Percentiles rank a stretch among this genome's conserved stretches.
phyloP scores from a whole-genome alignment of 2,888 invertebrate species.

The Panopea generosa region DNA sequence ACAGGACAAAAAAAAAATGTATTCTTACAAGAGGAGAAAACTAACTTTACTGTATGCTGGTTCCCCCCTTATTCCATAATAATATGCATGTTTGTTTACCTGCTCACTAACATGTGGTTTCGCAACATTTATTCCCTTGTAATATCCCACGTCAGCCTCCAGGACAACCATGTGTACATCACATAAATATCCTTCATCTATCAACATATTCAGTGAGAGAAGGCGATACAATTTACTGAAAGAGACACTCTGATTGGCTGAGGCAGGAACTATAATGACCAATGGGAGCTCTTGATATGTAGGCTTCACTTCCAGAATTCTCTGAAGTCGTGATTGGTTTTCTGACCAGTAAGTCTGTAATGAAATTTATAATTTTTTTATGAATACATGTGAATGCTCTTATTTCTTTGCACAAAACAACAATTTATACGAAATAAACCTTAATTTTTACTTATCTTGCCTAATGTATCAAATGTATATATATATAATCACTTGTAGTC shows the following conservation, averaged over 20 bases:
- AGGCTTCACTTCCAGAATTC: conserved; percentile 70
- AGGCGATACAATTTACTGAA: conserved; percentile 22
- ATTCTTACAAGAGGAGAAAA: too few relatives aligned
- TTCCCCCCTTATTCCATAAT: too few relatives aligned
- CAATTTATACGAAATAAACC: too few relatives aligned
- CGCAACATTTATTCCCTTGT: conserved; percentile 50
- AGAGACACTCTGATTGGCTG: conserved; percentile 50
- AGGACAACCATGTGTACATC: conserved; percentile 61
- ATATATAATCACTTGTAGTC: too few relatives aligned
- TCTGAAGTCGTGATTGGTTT: conserved; percentile 65
- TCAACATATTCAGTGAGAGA: conserved; percentile 52
- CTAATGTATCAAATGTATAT: too few relatives aligned
- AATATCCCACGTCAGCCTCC: conserved; percentile 31
- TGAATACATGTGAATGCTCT: too few relatives aligned
- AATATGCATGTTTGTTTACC: too few relatives aligned
- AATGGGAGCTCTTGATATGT: conserved; percentile 72
- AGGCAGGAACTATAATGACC: conserved; percentile 71
- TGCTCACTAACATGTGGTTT: conserved; percentile 55
- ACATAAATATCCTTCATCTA: conserved; percentile 64
- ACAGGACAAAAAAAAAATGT: too few relatives aligned
- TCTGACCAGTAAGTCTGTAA: conserved; percentile 70
- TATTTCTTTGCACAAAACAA: too few relatives aligned
- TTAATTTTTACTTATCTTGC: too few relatives aligned
- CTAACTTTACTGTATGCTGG: too few relatives aligned
- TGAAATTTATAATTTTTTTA: background rate